Base-by-base conservation (phyloP, 1,140 invertebrate genomes). In the Drosophila lowei region DNA sequence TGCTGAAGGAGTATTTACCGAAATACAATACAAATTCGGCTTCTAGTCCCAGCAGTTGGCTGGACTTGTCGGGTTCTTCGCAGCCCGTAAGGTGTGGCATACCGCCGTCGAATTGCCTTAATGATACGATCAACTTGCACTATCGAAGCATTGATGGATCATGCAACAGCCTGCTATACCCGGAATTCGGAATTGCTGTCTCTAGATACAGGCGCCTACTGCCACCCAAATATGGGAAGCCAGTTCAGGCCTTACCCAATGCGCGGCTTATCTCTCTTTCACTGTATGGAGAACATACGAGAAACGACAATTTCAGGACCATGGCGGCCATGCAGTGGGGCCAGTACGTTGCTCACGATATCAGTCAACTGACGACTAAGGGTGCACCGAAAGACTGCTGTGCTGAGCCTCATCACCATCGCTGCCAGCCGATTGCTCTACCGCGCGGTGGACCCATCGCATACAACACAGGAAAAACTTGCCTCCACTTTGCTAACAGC, bases 281-380 rank as follows among this genome's bases (percentile, higher is more conserved):
- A 0, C 58, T 96, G 9, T 96, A 96, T 77, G 93, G 93, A 0
- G 93, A 93, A 52, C 94, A 94, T 2, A 94, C 95, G 43, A 86
- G 93, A 0, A 92, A 94, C 15, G 95, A 97, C 84, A 93, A 92
- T 0, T 91, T 93, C 47, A 96, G 94, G 92, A 96, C 95, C 2
- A 90, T 97, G 21, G 94, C 93, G 3, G 93, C 95, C 11, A 97
- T 97, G 94, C 96, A 97, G 71, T 97, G 94, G 93, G 96, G 96
- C 4, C 97, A 97, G 92, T 95, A 97, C 57, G 94, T 97, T 13
- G 96, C 95, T 3, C 96, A 97, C 84, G 96, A 98, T 77, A 95
- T 97, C 93, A 95, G 94, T 23, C 91, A 95, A 79, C 93, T 95
- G 42, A 93, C 94, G 60, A 94, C 94, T 4, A 92, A 92, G 44